Conservation (phyloP, 2,113 vertebrate genomes). For the Nettapus auritus region DNA sequence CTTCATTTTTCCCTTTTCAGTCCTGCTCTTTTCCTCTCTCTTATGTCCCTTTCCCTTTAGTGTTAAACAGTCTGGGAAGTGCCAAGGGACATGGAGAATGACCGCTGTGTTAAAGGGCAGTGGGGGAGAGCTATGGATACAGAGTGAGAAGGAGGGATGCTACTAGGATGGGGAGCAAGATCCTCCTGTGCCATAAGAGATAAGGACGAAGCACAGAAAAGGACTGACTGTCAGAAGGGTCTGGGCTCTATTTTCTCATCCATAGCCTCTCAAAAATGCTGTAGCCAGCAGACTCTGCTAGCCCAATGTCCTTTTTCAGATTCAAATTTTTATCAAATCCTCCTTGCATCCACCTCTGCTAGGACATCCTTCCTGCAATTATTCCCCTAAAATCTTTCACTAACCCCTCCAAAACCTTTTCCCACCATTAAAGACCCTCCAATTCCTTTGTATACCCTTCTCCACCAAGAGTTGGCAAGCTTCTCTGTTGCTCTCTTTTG, state of each 20-base stretch:
- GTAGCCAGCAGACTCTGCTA: not conserved
- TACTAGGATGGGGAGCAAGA: not conserved
- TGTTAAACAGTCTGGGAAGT: not conserved
- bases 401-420: not conserved
- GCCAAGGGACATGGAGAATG: not conserved
- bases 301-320: not conserved
- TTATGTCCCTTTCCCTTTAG: not conserved
- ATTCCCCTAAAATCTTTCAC: not conserved
- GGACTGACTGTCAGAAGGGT: not conserved
- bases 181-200: not conserved
- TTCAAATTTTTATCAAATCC: not conserved
- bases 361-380: not conserved
- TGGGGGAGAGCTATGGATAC: not conserved
- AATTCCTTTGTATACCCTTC: not conserved
- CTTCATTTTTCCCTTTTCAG: not conserved
- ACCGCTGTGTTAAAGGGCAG: not conserved
- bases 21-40: not conserved
- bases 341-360: not conserved
- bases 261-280: not conserved
- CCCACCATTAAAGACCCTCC: not conserved
- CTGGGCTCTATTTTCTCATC: not conserved
- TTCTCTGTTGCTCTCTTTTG: not conserved
- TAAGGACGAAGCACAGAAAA: not conserved
- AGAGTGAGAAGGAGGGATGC: not conserved
- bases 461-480: not conserved